Evolutionary conservation across 2,888 invertebrate species (phyloP), one percentile per base, ranked within the genome.

Genomic region (Trichopoda pennipes): DNA sequence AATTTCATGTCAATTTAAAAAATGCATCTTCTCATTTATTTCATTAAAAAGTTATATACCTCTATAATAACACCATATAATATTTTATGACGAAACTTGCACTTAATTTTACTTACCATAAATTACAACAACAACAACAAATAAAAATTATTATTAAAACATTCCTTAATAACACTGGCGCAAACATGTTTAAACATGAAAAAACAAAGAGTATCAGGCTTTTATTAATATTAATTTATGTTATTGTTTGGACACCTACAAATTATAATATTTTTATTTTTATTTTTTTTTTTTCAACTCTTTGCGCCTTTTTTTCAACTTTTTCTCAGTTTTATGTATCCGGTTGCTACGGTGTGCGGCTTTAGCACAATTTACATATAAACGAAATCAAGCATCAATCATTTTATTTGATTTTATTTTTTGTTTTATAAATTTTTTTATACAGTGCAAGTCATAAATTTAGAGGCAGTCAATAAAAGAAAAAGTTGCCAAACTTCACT

Each of bases 221-320:
- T 66, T 61, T 63, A 17, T 66, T 56, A 23, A 32, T 47, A 68
- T 61, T 73, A 73, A 73, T 79, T 79, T 79, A 73, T 79, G 73
- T 68, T 77, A 53, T 78, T 73, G 68, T 73, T 73, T 79, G 38
- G 28, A 73, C 68, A 79, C 73, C 73, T 73, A 60, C 73, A 79
- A 66, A 79, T 79, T 79, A 61, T 28, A 35, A 38, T 72, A 61
- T 42, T 78, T 72, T 44, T n/a, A n/a, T n/a, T n/a, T n/a, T n/a
- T n/a, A n/a, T 72, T 44, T 6, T 28, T 28, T 28, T 28, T 28
- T 68, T 63, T 61, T 53, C 17, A 76, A 12, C 56, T 60, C 2
- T 12, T 38, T 38, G 38, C 38, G 12, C 12, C 23, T 61, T 53
- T 72, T 60, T 28, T 32, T 8, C 44, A 35, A 38, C 38, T 12